Percentiles rank a stretch among this genome's conserved stretches.
Conservation (phyloP, 1,140 invertebrate genomes). For the Caenorhabditis inopinata region DNA sequence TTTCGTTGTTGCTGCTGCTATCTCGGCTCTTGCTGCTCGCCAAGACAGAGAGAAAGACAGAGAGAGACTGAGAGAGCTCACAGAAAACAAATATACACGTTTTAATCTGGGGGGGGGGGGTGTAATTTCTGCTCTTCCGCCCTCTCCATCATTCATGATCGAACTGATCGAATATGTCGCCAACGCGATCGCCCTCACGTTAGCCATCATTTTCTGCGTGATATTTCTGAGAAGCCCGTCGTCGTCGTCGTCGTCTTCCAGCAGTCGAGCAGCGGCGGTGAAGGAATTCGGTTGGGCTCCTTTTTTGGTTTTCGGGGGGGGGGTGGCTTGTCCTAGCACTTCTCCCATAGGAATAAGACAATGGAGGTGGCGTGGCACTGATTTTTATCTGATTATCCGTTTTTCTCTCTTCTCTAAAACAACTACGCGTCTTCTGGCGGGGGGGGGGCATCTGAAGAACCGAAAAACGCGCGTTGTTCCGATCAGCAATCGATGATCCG, state of each 20-base stretch:
- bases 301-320: too few relatives aligned
- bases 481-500: too few relatives aligned
- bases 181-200: not conserved
- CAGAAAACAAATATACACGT: conserved; percentile 17
- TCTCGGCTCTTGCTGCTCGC: too few relatives aligned
- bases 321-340: not conserved
- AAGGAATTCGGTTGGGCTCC: too few relatives aligned
- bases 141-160: too few relatives aligned
- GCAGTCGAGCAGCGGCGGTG: too few relatives aligned
- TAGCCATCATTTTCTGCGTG: not conserved
- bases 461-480: not conserved
- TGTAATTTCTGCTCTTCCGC: not conserved
- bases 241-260: not conserved
- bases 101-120: not conserved
- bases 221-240: not conserved
- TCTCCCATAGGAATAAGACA: conserved; percentile 21
- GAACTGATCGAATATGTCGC: conserved; percentile 19
- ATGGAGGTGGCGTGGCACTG: not conserved
- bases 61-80: too few relatives aligned
- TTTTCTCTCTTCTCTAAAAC: not conserved
- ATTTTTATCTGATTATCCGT: not conserved
- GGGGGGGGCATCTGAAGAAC: too few relatives aligned
- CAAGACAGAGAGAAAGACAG: too few relatives aligned
- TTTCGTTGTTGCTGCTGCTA: too few relatives aligned
- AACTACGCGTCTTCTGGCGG: not conserved